Base-by-base conservation (phyloP, 1,140 invertebrate species). In the Schlechtendalia chinensis region DNA sequence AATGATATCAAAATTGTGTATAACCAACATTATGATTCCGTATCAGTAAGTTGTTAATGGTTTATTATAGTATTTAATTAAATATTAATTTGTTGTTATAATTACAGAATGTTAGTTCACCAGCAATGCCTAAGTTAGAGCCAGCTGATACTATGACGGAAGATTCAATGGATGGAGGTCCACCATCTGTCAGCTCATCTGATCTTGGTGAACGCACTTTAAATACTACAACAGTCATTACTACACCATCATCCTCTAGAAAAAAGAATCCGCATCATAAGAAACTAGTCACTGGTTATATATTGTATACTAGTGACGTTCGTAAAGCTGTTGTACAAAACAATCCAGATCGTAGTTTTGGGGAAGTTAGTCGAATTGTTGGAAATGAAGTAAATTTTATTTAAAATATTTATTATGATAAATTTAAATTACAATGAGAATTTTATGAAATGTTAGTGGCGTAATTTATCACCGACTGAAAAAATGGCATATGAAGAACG, bases 271-370 rank as follows among this genome's bases (percentile, higher is more conserved):
- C 79, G 0, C 69, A 75, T 45, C 88, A 91, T 85, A 93, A 93
- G 86, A 96, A 96, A 89, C 89, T 97, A 83, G 94, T 98, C 82
- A 98, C 96, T 84, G 97, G 97, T 16, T 99, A 99, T 87, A 99
- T 99, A 85, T 89, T 99, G 32, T 99, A 98, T 89, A 98, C 98
- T 19, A 94, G 96, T 86, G 98, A 99, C 88, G 92, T 98, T 54
- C 89, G 98, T 19, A 89, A 97, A 91, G 86, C 89, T 84, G 90
- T 96, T 85, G 90, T 95, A 85, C 88, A 92, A 84, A 90, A 94
- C 85, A 97, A 99, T 89, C 97, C 97, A 8, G 95, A 97, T 82
- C 93, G 93, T 72, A 92, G 92, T 29, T 99, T 99, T 88, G 98
- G 98, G 72, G 97, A 99, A 86, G 97, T 99, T 84, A 98, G 96